Base-by-base conservation (phyloP, 2,113 vertebrate species). In the Hystrix cristata region DNA sequence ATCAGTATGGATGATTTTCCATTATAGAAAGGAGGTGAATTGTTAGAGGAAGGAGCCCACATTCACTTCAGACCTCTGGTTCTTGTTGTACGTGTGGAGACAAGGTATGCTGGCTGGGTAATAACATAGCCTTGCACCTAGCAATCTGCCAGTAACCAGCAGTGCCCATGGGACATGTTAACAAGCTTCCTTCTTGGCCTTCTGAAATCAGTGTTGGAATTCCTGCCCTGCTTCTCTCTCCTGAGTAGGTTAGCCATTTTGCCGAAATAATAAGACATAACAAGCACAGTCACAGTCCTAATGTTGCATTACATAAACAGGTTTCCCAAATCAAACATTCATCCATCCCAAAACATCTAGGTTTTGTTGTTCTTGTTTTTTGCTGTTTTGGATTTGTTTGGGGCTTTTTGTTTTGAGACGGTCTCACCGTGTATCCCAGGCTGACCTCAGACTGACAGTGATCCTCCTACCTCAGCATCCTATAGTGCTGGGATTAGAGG, bases 291-390 rank as follows among this genome's bases (percentile, higher is more conserved):
- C 1, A 7, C 76, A 48, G 16, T 46, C 29, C n/a, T 18, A 62
- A 0, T 48, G 62, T n/a, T 57, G 53, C 74, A 65, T 46, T 12
- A 14, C n/a, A 43, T 83, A 48, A 83, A 93, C 23, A 86, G 25
- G 25, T 27, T 34, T 14, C 16, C 27, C 12, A 67, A 78, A 10
- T 86, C 46, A 62, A 76, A 57, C 53, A 72, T 31, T 38, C 18
- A 16, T 46, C 48, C 29, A 25, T 57, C 55, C 31, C 48, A 59
- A 85, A 51, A 46, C 27, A 48, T 62, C 25, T 64, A 23, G 13
- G 29, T 87, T 53, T 78, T 83, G n/a, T 89, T 91, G 38, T n/a
- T 85, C 86, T 84, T 90, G 78, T 87, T 67, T 64, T 64, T 7
- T 64, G 21, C 19, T 10, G 27, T 65, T 65, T 65, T 65, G 25